Conservation (phyloP, 2,113 vertebrate species). For the zebrafish (Danio rerio) region DNA sequence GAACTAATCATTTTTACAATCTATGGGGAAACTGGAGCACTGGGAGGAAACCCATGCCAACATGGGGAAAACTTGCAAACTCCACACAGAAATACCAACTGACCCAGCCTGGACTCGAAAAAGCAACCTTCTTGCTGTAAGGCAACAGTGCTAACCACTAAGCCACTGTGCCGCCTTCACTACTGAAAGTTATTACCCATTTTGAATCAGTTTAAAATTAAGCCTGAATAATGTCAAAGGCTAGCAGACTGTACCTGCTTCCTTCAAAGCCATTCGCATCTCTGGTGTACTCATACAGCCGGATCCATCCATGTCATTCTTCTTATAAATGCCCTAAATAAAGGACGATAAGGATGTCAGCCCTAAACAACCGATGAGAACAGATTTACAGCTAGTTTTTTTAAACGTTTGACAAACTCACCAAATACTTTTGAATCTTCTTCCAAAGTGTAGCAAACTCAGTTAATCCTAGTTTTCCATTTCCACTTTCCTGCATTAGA, state of each 20-base stretch:
- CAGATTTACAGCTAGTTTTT: neutral
- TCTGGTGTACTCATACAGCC: constrained; percentile 77
- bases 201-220: neutral
- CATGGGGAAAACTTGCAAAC: too few species aligned
- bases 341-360: neutral
- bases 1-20: too few species aligned
- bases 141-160: too few species aligned
- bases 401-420: constrained; percentile 47
- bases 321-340: constrained; percentile 75
- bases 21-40: too few species aligned
- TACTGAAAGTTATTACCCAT: neutral
- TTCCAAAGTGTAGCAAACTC: constrained; percentile 75
- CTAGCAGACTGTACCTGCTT: constrained; percentile 68
- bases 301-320: constrained; percentile 69
- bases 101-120: too few species aligned
- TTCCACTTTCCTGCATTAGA: constrained; percentile 72
- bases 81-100: too few species aligned
- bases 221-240: neutral
- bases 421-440: constrained; percentile 78
- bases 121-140: too few species aligned
- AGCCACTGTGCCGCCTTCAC: too few species aligned
- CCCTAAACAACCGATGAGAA: neutral
- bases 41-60: too few species aligned
- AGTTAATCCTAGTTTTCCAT: constrained; percentile 67
- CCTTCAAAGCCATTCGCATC: constrained; percentile 78